Evolutionary conservation across 2,888 invertebrate species (phyloP), one percentile per base, ranked within the genome.

Genomic region (Spicauda simplicius): DNA sequence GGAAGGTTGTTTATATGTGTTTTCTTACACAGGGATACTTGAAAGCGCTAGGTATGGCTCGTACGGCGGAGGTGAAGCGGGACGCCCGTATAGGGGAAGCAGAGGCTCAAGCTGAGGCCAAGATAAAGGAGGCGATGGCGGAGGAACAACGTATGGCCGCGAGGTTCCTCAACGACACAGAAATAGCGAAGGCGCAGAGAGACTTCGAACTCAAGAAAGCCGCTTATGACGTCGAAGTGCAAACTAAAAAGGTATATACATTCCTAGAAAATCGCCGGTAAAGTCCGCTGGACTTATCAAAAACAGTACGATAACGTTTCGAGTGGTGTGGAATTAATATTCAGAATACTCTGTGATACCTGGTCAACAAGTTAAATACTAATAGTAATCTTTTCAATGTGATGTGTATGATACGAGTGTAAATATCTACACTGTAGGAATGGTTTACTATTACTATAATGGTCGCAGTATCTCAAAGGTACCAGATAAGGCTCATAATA

Each of bases 191-290:
- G 87, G 98, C 99, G 0, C 97, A 98, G 84, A 94, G 99, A 72
- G 99, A 99, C 88, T 99, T 98, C 85, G 98, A 99, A 89, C 91
- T 99, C 72, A 99, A 99, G 86, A 99, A 99, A 86, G 99, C 99
- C 8, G 97, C 97, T 2, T 99, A 99, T 84, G 99, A 99, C 84
- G 97, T 97, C 74, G 99, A 99, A 94, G 98, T 99, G 53, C 98
- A 98, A 87, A 98, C 98, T 10, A 97, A 95, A 76, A 97, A 97
- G 94, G 97, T 97, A 81, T 81, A 18, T 16, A 6, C 11, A 0
- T 25, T 3, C 45, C 4, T 45, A 45, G 12, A 45, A 20, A 20
- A 7, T 8, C 12, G 6, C 20, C 4, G 20, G 33, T 33, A 10
- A 33, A 33, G 33, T 10, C 7, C 33, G 10, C 33, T 1, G 33